Conservation (phyloP, 1,140 invertebrate species). For the Cydia amplana region DNA sequence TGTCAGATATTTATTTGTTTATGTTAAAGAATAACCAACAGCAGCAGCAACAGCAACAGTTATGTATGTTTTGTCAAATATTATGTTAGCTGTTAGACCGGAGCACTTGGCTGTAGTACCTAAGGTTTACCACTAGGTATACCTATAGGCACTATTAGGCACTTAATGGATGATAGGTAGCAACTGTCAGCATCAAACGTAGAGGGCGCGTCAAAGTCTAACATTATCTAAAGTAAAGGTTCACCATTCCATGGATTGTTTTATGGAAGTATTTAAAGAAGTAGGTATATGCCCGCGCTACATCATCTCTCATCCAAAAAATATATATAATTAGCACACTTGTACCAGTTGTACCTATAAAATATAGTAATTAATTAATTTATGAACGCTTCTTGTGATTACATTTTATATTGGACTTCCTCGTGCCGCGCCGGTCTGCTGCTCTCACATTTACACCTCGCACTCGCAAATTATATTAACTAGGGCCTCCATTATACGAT, state of each 20-base stretch:
- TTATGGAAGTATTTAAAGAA: neutral
- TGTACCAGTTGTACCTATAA: constrained; percentile 1
- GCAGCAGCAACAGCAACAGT: no score
- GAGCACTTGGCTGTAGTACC: no score
- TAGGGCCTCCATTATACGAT: neutral
- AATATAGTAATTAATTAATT: constrained; percentile 7
- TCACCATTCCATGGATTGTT: neutral
- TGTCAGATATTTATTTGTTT: no score
- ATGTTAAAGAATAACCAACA: no score
- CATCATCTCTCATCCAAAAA: constrained; percentile 1
- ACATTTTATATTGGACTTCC: constrained; percentile 34
- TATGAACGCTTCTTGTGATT: constrained; percentile 17
- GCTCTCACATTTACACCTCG: constrained; percentile 17
- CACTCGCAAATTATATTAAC: neutral
- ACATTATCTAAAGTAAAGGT: no score
- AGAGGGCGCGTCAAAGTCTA: no score
- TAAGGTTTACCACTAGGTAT: no score
- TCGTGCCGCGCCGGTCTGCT: neutral
- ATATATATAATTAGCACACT: neutral
- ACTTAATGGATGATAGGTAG: no score
- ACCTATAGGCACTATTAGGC: no score
- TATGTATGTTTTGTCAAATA: no score
- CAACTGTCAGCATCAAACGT: no score
- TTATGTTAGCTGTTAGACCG: no score
- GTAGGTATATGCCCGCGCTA: neutral